A percentile compares a stretch with the other conserved stretches of the same genome.
These are phyloP conservation scores for Calameuta pallipes DNA, from an alignment of 2,888 invertebrate genomes.

Conservation along the genomic window DNA sequence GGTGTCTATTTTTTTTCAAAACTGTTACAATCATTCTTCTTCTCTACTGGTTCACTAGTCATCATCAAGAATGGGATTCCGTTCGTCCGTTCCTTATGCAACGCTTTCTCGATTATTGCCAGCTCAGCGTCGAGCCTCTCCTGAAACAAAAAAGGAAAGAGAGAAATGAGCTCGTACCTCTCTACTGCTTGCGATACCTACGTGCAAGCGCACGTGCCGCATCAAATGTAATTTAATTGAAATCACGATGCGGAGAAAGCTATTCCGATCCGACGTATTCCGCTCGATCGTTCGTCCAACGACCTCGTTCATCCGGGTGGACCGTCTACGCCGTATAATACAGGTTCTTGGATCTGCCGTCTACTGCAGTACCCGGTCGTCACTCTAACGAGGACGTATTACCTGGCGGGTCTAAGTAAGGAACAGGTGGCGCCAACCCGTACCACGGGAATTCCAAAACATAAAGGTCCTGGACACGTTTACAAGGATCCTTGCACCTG, in stretches of 20 bases:
- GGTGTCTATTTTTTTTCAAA: not conserved
- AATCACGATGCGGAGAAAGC: not conserved
- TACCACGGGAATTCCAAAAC: not conserved
- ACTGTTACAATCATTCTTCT: not conserved
- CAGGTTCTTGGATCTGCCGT: not conserved
- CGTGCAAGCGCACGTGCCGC: not conserved
- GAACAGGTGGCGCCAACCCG: not conserved
- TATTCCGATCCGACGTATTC: not conserved
- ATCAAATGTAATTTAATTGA: not conserved
- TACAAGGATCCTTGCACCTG: not conserved
- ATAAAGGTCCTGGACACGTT: not conserved
- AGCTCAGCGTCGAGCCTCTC: not conserved
- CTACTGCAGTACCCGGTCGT: not conserved
- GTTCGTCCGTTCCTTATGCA: not conserved
- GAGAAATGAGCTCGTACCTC: not conserved
- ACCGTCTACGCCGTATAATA: not conserved
- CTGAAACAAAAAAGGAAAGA: not conserved
- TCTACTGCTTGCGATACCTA: not conserved
- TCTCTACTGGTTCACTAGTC: not conserved
- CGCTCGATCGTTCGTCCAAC: not conserved
- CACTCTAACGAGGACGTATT: not conserved
- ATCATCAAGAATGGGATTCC: not conserved
- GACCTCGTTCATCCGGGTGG: not conserved
- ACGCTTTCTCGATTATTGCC: not conserved
- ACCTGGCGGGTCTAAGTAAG: not conserved